A percentile compares a stretch with the other conserved stretches of the same genome.
These are phyloP conservation scores for Athrips mouffetella DNA, from an alignment of 2,888 invertebrate genomes.

Conservation along the genomic window DNA sequence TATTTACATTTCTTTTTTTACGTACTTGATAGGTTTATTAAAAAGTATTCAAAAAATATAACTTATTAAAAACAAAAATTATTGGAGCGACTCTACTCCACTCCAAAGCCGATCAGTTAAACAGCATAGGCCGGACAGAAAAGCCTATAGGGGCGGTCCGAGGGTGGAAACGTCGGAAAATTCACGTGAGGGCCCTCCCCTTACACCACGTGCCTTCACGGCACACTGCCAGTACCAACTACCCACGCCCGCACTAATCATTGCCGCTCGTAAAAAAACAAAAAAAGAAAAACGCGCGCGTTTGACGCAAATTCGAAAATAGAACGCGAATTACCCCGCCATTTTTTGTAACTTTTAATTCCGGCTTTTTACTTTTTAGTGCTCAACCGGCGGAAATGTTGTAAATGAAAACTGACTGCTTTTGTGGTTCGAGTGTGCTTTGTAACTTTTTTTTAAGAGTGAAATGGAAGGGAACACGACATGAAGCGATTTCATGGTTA, in stretches of 20 bases:
- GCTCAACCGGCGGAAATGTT: conserved; percentile 54
- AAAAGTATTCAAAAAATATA: too few species aligned
- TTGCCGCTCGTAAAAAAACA: conserved; percentile 64
- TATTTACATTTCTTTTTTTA: too few species aligned
- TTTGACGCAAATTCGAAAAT: conserved; percentile 51
- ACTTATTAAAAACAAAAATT: too few species aligned
- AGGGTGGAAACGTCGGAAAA: conserved; percentile 78
- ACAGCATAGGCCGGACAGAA: conserved; percentile 79
- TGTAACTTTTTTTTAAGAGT: conserved; percentile 52
- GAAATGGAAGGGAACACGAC: conserved; percentile 65
- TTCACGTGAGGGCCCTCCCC: conserved; percentile 75
- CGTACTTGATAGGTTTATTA: too few species aligned
- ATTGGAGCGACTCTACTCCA: conserved; percentile 48
- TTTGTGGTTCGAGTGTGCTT: conserved; percentile 50
- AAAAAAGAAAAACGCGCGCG: conserved; percentile 43
- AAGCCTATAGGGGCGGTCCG: conserved; percentile 78
- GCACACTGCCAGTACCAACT: conserved; percentile 38
- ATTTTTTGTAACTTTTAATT: conserved; percentile 26
- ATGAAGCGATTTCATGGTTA: conserved; percentile 74
- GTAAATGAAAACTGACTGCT: conserved; percentile 52
- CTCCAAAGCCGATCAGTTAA: conserved; percentile 68
- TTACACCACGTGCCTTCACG: conserved; percentile 65
- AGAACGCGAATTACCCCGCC: conserved; percentile 24
- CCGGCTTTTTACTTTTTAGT: conserved; percentile 30
- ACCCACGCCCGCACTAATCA: conserved; percentile 70